phyloP scores from a whole-genome alignment of 2,888 invertebrate genomes.

The Dasysyrphus albostriatus region DNA sequence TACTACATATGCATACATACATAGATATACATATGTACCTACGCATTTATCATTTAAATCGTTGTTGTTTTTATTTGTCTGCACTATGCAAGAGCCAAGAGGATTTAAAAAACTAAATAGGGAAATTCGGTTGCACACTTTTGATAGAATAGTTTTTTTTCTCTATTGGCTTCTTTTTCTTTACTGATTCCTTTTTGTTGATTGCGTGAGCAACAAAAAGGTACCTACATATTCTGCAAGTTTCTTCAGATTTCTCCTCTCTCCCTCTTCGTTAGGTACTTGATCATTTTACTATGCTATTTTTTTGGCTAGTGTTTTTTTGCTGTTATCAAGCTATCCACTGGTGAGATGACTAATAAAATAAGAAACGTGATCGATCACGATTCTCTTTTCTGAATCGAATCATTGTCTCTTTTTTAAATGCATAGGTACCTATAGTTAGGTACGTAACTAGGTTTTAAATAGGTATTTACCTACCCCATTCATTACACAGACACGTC shows the following conservation, averaged over 20 bases:
- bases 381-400: conserved; percentile 8
- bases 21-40: not conserved
- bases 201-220: conserved; percentile 63
- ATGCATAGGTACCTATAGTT: too few species aligned
- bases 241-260: conserved; percentile 24
- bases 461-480: too few species aligned
- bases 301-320: not conserved
- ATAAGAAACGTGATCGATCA: conserved; percentile 70
- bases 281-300: conserved; percentile 24
- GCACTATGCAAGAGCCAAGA: not conserved
- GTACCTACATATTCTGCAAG: conserved; percentile 29
- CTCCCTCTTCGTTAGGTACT: not conserved
- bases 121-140: conserved; percentile 65
- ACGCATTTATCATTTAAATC: not conserved
- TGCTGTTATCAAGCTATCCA: not conserved
- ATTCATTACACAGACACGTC: too few species aligned
- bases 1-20: not conserved
- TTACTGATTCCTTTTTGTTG: not conserved
- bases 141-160: conserved; percentile 51
- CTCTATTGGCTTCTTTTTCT: not conserved
- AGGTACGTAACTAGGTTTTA: too few species aligned
- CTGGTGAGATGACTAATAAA: conserved; percentile 38
- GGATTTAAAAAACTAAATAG: conserved; percentile 63
- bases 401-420: not conserved
- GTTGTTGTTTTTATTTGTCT: not conserved